phyloP scores from a whole-genome alignment of 2,113 vertebrate genomes.

The Cavia aperea region DNA sequence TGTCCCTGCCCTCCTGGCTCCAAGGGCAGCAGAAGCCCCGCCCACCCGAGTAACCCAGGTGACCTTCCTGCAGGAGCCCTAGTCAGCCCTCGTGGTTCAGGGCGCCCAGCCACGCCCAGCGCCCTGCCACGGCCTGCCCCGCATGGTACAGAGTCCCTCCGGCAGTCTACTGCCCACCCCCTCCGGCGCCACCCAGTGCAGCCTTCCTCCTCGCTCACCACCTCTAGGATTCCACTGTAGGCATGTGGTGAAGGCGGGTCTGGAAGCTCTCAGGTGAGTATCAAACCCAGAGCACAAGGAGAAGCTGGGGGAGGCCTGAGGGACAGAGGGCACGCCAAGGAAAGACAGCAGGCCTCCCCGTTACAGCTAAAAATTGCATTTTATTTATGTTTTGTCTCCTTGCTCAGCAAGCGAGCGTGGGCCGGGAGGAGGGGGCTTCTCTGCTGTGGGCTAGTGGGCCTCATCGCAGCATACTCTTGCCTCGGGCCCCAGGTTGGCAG shows the following conservation, averaged over 20 bases:
- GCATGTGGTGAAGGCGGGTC: neutral
- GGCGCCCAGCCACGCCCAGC: neutral
- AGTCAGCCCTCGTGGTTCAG: neutral
- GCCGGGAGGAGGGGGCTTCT: constrained; percentile 31
- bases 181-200: neutral
- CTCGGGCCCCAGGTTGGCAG: constrained; percentile 7
- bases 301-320: neutral
- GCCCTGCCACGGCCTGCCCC: neutral
- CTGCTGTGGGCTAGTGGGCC: constrained; percentile 11
- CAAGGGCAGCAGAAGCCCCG: neutral
- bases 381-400: constrained; percentile 66
- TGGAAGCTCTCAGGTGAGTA: neutral
- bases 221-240: neutral
- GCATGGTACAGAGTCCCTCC: neutral
- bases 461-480: constrained; percentile 1
- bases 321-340: neutral
- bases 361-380: neutral
- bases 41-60: neutral
- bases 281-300: no score
- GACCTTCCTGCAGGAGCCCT: neutral
- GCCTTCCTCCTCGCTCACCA: neutral
- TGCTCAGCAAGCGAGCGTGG: constrained; percentile 47
- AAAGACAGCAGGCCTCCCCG: neutral
- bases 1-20: no score
- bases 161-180: neutral